phyloP scores from a whole-genome alignment of 2,113 vertebrate species.

The Prietella phreatophila region DNA sequence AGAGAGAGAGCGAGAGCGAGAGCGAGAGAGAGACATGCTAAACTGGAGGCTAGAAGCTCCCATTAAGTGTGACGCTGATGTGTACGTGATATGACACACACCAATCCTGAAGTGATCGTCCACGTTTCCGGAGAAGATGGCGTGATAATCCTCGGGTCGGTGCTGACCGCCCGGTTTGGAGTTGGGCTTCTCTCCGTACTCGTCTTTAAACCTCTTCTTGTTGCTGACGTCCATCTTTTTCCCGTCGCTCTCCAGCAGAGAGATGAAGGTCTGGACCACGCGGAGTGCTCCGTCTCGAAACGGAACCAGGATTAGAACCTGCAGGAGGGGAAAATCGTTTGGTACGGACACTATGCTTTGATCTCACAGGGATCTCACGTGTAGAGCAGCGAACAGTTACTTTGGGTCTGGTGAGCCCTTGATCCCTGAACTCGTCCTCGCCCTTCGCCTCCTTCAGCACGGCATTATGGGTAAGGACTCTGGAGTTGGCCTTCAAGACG shows the following conservation, averaged over 20 bases:
- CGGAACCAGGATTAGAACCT: slow-evolving; percentile 92
- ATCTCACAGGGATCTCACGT: background rate
- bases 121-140: slow-evolving; percentile 89
- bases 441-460: slow-evolving; percentile 69
- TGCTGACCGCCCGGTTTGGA: slow-evolving; percentile 80
- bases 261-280: slow-evolving; percentile 83
- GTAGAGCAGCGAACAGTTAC: slow-evolving; percentile 60
- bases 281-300: slow-evolving; percentile 84
- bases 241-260: slow-evolving; percentile 80
- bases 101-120: slow-evolving; percentile 96
- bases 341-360: background rate
- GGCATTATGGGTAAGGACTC: slow-evolving; percentile 85
- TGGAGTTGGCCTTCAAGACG: slow-evolving; percentile 88
- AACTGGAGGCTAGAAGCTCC: background rate
- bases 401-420: slow-evolving; percentile 94
- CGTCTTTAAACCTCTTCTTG: slow-evolving; percentile 92
- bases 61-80: background rate
- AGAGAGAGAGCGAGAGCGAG: too few relatives aligned
- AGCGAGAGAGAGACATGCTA: too few relatives aligned
- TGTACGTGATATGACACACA: background rate
- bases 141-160: slow-evolving; percentile 90
- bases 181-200: slow-evolving; percentile 81
- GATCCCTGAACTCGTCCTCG: slow-evolving; percentile 84
- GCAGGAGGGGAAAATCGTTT: background rate
- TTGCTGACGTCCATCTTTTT: slow-evolving; percentile 89